Conservation (phyloP, 2,888 invertebrate genomes). For the Zele albiditarsus region DNA sequence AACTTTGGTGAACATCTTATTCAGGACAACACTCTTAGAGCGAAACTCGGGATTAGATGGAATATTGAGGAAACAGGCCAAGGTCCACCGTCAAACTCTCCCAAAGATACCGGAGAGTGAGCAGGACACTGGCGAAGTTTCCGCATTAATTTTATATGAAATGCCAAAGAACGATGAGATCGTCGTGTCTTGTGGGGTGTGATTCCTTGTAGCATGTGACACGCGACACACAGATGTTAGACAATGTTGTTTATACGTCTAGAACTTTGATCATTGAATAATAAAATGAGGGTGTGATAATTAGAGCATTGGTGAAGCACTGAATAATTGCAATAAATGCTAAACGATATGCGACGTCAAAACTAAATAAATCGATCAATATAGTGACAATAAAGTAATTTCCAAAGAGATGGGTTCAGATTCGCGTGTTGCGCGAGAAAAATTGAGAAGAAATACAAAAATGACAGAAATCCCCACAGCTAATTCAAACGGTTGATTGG, state of each 20-base stretch:
- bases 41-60: slow-evolving; percentile 31
- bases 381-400: slow-evolving; percentile 45
- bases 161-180: slow-evolving; percentile 16
- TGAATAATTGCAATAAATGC: neutral
- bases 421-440: slow-evolving; percentile 19
- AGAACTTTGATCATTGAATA: slow-evolving; percentile 20
- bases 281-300: slow-evolving; percentile 27
- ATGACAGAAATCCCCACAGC: slow-evolving; percentile 16
- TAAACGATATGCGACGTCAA: neutral
- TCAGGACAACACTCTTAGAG: slow-evolving; percentile 6
- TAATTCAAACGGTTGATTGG: neutral
- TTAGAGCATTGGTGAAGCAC: neutral
- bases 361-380: slow-evolving; percentile 26
- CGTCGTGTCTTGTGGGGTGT: slow-evolving; percentile 28
- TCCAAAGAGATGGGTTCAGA: slow-evolving; percentile 29
- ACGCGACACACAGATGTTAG: neutral
- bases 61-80: slow-evolving; percentile 7
- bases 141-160: slow-evolving; percentile 36
- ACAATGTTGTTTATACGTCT: slow-evolving; percentile 7
- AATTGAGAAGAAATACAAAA: slow-evolving; percentile 26
- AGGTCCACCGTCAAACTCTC: slow-evolving; percentile 19
- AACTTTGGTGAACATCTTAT: slow-evolving; percentile 78
- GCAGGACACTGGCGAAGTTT: slow-evolving; percentile 25
- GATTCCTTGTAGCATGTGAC: neutral
- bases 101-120: slow-evolving; percentile 1